These are phyloP conservation scores for Protobothrops flavoviridis DNA, from an alignment of 2,113 vertebrate species.

Conservation along the genomic window DNA sequence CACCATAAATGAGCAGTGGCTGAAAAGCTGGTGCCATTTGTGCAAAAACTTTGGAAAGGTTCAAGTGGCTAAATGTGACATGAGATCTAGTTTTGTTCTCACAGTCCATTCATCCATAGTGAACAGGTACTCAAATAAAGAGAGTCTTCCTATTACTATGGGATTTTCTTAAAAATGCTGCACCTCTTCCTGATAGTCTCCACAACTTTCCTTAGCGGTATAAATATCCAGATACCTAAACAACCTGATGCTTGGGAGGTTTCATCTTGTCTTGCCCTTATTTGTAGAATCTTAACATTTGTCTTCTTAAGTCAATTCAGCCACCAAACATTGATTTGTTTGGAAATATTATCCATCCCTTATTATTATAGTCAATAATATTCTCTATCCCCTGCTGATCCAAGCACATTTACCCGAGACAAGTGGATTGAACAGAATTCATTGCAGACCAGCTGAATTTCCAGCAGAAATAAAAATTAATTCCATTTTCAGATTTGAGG, in stretches of 20 bases:
- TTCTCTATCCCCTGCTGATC: neutral
- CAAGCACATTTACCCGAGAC: neutral
- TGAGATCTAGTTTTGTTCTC: neutral
- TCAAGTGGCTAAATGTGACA: neutral
- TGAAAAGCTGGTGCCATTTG: neutral
- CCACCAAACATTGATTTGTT: neutral
- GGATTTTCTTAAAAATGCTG: neutral
- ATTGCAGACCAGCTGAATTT: neutral
- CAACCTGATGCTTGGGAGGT: neutral
- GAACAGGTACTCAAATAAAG: neutral
- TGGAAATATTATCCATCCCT: neutral
- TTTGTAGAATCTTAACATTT: neutral
- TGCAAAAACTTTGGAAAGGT: neutral
- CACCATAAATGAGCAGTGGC: neutral
- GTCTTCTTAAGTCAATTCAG: constrained; percentile 3
- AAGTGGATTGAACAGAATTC: neutral
- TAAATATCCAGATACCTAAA: neutral
- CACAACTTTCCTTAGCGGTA: neutral
- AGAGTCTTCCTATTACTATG: neutral
- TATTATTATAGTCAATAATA: neutral
- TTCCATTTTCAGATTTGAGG: neutral
- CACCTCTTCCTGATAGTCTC: neutral
- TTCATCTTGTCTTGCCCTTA: neutral
- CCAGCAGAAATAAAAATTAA: neutral
- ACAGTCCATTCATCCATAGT: neutral